phyloP scores from a whole-genome alignment of 92 coral and sea anemone genomes.

The Epizoanthus ramosus region DNA sequence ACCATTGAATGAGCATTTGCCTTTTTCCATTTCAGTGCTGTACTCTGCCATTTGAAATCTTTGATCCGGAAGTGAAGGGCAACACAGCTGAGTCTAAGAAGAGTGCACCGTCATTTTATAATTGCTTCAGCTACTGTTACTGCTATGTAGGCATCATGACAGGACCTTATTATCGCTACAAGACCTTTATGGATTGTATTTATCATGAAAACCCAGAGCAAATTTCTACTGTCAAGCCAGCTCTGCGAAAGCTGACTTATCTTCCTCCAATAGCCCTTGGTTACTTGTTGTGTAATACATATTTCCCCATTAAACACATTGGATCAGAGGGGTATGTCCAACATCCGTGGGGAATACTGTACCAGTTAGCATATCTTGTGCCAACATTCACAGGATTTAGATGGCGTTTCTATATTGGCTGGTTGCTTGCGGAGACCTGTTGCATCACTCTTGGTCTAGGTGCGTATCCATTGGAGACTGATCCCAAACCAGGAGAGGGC shows the following conservation, averaged over 20 bases:
- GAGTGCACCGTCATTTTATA: constrained; percentile 70
- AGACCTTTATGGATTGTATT: constrained; percentile 85
- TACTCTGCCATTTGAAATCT: constrained; percentile 91
- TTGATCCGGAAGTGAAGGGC: constrained; percentile 63
- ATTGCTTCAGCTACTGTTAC: constrained; percentile 79
- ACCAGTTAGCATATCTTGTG: constrained; percentile 80
- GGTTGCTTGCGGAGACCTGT: constrained; percentile 92
- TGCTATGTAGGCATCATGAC: constrained; percentile 94
- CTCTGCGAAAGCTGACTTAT: constrained; percentile 66
- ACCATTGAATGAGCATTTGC: background rate
- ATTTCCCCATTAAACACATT: constrained; percentile 81
- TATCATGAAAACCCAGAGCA: constrained; percentile 75
- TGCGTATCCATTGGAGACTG: constrained; percentile 86
- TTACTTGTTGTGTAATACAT: constrained; percentile 66
- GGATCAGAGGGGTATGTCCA: constrained; percentile 66
- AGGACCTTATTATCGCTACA: constrained; percentile 93
- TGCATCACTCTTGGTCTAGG: constrained; percentile 90
- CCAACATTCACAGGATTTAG: constrained; percentile 91
- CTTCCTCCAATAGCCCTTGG: constrained; percentile 61
- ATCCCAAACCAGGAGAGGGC: constrained; percentile 87
- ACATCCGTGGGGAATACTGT: constrained; percentile 83
- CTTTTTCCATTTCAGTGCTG: constrained; percentile 69
- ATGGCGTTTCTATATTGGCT: constrained; percentile 95
- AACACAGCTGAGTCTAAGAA: constrained; percentile 52
- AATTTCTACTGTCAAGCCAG: constrained; percentile 78